phyloP scores from a whole-genome alignment of 1,140 invertebrate genomes.

The Trichonephila clavata region DNA sequence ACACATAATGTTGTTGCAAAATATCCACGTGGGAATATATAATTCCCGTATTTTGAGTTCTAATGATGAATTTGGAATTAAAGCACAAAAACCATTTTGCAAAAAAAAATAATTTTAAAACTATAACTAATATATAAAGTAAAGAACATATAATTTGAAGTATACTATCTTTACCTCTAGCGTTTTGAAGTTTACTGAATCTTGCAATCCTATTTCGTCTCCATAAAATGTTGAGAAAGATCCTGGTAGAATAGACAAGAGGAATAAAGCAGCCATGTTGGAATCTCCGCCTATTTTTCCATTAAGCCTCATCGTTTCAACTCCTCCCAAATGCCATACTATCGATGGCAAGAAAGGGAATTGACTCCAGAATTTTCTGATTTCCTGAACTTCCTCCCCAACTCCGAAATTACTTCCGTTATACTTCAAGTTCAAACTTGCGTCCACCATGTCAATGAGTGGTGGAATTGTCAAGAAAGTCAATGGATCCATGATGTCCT shows the following conservation, averaged over 20 bases:
- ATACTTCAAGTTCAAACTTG: neutral
- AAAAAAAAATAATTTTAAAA: too few species aligned
- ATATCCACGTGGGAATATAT: too few species aligned
- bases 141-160: neutral
- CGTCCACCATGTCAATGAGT: conserved; percentile 56
- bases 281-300: conserved; percentile 82
- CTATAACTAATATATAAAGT: too few species aligned
- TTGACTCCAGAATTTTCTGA: conserved; percentile 46
- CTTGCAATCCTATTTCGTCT: conserved; percentile 86
- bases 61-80: too few species aligned
- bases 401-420: conserved; percentile 23
- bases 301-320: conserved; percentile 84
- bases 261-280: conserved; percentile 85
- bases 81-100: too few species aligned
- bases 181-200: conserved; percentile 70
- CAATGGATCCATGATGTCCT: conserved; percentile 37
- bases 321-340: conserved; percentile 88
- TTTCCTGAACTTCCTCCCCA: neutral
- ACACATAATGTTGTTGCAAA: too few species aligned
- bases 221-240: conserved; percentile 91
- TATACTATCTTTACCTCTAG: conserved; percentile 77
- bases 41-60: too few species aligned
- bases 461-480: neutral
- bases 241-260: conserved; percentile 89
- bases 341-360: conserved; percentile 58